These are phyloP conservation scores for Melanotaenia boesemani DNA, from an alignment of 2,797 vertebrate species.

Conservation along the genomic window DNA sequence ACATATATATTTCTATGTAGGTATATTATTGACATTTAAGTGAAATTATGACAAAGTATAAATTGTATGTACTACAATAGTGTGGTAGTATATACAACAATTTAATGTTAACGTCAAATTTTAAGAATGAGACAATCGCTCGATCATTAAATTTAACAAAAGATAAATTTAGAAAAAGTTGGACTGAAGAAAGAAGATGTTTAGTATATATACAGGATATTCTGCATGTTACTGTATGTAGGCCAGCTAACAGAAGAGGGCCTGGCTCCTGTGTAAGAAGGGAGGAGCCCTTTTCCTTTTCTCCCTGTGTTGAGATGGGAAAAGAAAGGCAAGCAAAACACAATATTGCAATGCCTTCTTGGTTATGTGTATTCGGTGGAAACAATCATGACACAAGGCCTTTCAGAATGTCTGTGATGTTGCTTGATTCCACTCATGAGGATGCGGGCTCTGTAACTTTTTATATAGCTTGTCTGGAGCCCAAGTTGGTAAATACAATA, in stretches of 20 bases:
- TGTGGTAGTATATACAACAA: constrained; percentile 76
- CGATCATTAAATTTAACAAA: constrained; percentile 74
- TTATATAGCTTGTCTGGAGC: constrained; percentile 28
- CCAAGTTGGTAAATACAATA: constrained; percentile 40
- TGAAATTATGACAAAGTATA: constrained; percentile 85
- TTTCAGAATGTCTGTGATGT: constrained; percentile 27
- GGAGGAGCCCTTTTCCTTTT: constrained; percentile 34
- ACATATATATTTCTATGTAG: constrained; percentile 90
- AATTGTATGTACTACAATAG: constrained; percentile 76
- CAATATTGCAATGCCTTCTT: constrained; percentile 12
- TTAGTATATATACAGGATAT: constrained; percentile 74
- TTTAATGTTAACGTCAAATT: constrained; percentile 81
- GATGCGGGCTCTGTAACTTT: constrained; percentile 23
- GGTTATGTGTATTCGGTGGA: constrained; percentile 29
- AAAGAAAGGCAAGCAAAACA: constrained; percentile 11
- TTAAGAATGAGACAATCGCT: constrained; percentile 87
- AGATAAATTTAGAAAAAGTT: constrained; percentile 68
- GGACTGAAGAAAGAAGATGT: constrained; percentile 67
- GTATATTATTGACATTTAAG: constrained; percentile 87
- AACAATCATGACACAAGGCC: constrained; percentile 48
- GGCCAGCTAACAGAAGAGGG: constrained; percentile 55
- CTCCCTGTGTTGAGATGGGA: constrained; percentile 16
- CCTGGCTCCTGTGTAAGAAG: constrained; percentile 28
- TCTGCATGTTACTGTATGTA: constrained; percentile 75
- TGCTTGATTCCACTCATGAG: constrained; percentile 28